These are phyloP conservation scores for Melanogrammus aeglefinus DNA, from an alignment of 2,797 vertebrate species.

Conservation along the genomic window DNA sequence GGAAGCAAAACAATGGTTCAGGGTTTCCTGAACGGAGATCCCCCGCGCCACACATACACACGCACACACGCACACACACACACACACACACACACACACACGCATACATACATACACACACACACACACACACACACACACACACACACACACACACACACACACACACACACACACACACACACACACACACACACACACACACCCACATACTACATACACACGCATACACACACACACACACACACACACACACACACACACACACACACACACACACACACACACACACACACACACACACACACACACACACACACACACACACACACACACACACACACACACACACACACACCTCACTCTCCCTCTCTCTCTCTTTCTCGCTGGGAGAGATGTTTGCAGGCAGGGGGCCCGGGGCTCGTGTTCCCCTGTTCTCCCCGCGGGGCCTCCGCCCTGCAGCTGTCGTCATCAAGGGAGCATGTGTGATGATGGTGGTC, in stretches of 20 bases:
- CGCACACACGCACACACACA: too few species aligned
- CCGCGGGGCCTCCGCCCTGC: slow-evolving; percentile 50
- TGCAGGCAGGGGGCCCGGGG: slow-evolving; percentile 46
- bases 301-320: too few species aligned
- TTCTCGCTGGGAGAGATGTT: background rate
- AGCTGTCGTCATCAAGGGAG: slow-evolving; percentile 77
- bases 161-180: too few species aligned
- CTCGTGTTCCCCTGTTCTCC: slow-evolving; percentile 73
- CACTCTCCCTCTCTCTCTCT: background rate
- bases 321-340: too few species aligned
- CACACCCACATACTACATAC: background rate
- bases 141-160: too few species aligned
- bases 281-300: background rate
- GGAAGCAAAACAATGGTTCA: slow-evolving; percentile 81
- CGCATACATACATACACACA: background rate
- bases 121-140: background rate
- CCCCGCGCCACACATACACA: background rate
- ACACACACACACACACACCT: background rate
- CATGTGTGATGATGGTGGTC: slow-evolving; percentile 56
- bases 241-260: too few species aligned
- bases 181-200: background rate
- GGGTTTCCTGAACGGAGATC: slow-evolving; percentile 72
- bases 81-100: too few species aligned
- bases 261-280: background rate
- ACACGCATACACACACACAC: too few species aligned